A percentile compares a stretch with the other conserved stretches of the same genome.
phyloP scores from a whole-genome alignment of 1,140 invertebrate species.

The Notospermus geniculatus region DNA sequence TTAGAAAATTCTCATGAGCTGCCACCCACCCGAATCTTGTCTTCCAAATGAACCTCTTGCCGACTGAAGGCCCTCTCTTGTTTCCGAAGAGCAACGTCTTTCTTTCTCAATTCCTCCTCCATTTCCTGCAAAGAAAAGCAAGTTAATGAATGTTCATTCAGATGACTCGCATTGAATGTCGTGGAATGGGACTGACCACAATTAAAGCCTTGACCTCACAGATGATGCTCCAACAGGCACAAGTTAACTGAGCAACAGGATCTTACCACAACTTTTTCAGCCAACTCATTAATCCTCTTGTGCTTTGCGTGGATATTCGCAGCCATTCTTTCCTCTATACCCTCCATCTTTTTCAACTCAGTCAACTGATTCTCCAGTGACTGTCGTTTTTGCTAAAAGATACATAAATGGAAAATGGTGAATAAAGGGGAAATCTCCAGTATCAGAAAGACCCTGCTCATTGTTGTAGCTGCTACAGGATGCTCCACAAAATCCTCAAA shows the following conservation, averaged over 20 bases:
- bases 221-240: no score
- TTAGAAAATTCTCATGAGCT: no score
- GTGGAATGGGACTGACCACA: no score
- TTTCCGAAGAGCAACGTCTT: constrained; percentile 21
- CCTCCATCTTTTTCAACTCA: constrained; percentile 59
- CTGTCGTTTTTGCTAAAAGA: constrained; percentile 30
- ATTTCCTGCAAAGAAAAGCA: constrained; percentile 37
- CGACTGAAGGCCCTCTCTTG: constrained; percentile 30
- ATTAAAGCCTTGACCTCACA: no score
- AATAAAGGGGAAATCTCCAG: no score
- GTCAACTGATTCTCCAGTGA: constrained; percentile 31
- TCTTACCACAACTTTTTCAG: constrained; percentile 10
- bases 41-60: constrained; percentile 52
- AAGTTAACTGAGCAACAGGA: neutral
- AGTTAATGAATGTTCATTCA: no score
- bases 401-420: no score
- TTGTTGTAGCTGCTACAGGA: no score
- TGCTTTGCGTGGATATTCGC: constrained; percentile 60
- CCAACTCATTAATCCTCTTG: constrained; percentile 8
- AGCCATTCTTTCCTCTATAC: constrained; percentile 65
- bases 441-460: no score
- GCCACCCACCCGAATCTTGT: constrained; percentile 30
- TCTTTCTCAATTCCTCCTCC: constrained; percentile 59
- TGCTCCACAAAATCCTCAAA: no score
- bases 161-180: no score